Percentiles rank a stretch among this genome's conserved stretches.
Conservation (phyloP, 2,888 invertebrate species). For the Merodon equestris region DNA sequence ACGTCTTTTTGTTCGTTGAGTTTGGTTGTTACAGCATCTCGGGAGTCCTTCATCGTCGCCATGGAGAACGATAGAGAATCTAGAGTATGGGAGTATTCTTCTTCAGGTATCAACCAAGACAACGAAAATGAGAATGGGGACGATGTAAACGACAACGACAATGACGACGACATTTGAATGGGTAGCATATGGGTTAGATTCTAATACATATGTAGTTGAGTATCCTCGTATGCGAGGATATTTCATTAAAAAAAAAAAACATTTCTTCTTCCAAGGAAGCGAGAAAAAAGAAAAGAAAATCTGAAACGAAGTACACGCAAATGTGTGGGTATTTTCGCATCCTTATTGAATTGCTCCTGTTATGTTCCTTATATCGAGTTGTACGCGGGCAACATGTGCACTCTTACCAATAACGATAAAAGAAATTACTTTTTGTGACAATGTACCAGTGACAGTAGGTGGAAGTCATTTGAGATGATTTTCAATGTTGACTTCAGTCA, state of each 20-base stretch:
- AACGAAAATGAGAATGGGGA: too few species aligned
- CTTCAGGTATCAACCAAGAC: conserved; percentile 34
- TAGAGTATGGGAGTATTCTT: background rate
- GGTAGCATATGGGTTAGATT: conserved; percentile 44
- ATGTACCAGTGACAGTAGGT: conserved; percentile 29
- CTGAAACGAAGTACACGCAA: conserved; percentile 31
- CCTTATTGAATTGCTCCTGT: conserved; percentile 54
- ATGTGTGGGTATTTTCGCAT: conserved; percentile 46
- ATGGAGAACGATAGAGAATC: background rate
- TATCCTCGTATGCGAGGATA: conserved; percentile 13
- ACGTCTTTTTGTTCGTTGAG: background rate
- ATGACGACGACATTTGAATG: conserved; percentile 9
- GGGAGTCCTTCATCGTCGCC: conserved; percentile 12
- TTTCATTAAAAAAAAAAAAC: too few species aligned
- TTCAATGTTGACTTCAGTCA: conserved; percentile 41
- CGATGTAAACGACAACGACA: background rate
- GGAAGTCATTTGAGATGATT: conserved; percentile 36
- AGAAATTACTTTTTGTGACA: conserved; percentile 59
- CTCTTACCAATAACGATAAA: conserved; percentile 62
- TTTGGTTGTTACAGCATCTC: conserved; percentile 1
- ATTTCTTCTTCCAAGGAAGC: background rate
- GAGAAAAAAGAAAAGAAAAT: background rate
- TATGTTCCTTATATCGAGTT: conserved; percentile 38
- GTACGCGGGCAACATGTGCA: conserved; percentile 57
- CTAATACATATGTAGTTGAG: conserved; percentile 28